Percentiles rank a stretch among this genome's conserved stretches.
phyloP scores from a whole-genome alignment of 2,113 vertebrate species.

The Eptesicus fuscus region DNA sequence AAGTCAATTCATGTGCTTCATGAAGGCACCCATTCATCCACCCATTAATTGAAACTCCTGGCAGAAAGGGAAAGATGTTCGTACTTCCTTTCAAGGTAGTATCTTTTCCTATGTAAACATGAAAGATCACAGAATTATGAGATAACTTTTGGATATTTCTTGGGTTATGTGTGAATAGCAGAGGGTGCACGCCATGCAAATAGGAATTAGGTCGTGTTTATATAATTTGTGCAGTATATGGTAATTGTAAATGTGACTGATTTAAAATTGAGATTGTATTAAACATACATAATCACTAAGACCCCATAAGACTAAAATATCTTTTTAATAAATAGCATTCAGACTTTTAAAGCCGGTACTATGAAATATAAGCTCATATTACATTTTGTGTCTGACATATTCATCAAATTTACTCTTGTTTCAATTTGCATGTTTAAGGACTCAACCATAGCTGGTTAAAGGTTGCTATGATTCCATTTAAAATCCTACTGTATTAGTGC shows the following conservation, averaged over 20 bases:
- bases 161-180: background rate
- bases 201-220: background rate
- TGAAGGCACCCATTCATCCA: background rate
- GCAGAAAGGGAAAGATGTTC: background rate
- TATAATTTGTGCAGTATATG: background rate
- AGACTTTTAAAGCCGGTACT: background rate
- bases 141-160: background rate
- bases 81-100: background rate
- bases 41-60: background rate
- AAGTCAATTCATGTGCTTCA: background rate
- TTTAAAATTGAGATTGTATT: background rate
- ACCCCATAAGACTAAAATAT: background rate
- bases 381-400: background rate
- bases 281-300: background rate
- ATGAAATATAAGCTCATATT: background rate
- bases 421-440: background rate
- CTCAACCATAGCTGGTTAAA: background rate
- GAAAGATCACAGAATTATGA: background rate
- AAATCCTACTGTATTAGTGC: constrained; percentile 60
- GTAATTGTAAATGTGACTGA: background rate
- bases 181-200: background rate
- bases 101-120: background rate
- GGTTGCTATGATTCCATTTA: background rate
- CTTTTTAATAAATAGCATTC: background rate
- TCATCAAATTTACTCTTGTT: background rate